Base-by-base conservation (phyloP, 2,888 invertebrate genomes). In the Hirtodrosophila confusa region DNA sequence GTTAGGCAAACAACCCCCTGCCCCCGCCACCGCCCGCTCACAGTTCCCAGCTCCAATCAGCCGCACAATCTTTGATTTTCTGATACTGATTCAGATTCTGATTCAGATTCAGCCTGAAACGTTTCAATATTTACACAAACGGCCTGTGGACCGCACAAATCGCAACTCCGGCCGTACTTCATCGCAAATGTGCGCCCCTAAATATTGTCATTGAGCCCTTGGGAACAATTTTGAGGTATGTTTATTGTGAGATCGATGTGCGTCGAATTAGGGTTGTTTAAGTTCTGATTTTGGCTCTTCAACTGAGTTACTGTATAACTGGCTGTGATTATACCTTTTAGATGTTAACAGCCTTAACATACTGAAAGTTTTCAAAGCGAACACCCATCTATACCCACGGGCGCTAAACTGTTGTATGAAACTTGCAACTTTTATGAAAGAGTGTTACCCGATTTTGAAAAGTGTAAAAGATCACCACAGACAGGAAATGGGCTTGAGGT, bases 61-160 rank as follows among this genome's bases (percentile, higher is more conserved):
- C 73, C 80, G 71, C 84, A 78, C 86, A 85, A 85, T 86, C 84
- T 79, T 77, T 85, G 83, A 86, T 80, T 78, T 63, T 56, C 31
- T 50, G 57, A 43, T 63, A 53, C 31, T 50, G 57, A 43, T 51
- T 56, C 53, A 43, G 47, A 47, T 57, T 45, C 37, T 6, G 33
- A 33, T 47, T 27, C 31, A 6, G 31, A 8, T 31, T 31, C 45
- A 35, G 31, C 53, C 12, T 57, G 43, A 70, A 86, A 83, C 74
- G 84, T 68, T 86, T 88, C 85, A 86, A 86, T 86, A 86, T 86
- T 86, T 86, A 87, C 87, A 74, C 88, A 86, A 86, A 86, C 78
- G 69, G 88, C 88, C 69, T 62, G 64, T 58, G 58, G 54, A 65
- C 56, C 60, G 55, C 45, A 71, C 60, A 65, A 76, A 72, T 83